These are phyloP conservation scores for Callithrix jacchus DNA, from an alignment of 2,113 vertebrate genomes.

Conservation along the genomic window DNA sequence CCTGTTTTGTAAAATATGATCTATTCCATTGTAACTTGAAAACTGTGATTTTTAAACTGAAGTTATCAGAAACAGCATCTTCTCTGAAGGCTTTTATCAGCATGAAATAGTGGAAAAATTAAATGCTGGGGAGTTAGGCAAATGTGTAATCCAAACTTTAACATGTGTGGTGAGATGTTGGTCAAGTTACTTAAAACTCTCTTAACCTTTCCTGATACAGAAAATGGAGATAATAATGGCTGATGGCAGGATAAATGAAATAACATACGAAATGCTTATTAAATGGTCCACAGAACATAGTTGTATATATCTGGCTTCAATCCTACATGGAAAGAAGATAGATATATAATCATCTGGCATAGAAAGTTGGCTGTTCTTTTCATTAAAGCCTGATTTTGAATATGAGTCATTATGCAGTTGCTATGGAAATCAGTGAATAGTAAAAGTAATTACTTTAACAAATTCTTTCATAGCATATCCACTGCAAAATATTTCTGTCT, in stretches of 20 bases:
- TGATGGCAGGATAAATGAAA: neutral
- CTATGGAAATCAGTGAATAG: slow-evolving; percentile 29
- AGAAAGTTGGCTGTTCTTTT: neutral
- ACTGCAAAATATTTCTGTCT: neutral
- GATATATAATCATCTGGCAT: neutral
- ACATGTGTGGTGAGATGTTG: neutral
- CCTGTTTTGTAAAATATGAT: neutral
- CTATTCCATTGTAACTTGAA: slow-evolving; percentile 9
- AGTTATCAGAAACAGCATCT: neutral
- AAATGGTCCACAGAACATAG: neutral
- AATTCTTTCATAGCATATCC: slow-evolving; percentile 26
- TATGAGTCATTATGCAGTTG: slow-evolving; percentile 23
- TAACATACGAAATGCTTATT: neutral
- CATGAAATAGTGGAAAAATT: neutral
- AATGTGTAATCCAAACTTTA: neutral
- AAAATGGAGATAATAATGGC: neutral
- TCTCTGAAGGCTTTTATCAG: neutral
- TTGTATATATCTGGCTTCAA: neutral
- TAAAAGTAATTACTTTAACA: slow-evolving; percentile 20
- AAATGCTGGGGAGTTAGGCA: neutral
- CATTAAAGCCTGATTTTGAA: neutral
- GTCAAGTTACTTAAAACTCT: neutral
- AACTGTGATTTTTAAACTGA: slow-evolving; percentile 24
- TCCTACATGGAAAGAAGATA: neutral
- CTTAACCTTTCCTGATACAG: neutral